These are phyloP conservation scores for Oligia latruncula DNA, from an alignment of 2,888 invertebrate genomes.

Conservation along the genomic window DNA sequence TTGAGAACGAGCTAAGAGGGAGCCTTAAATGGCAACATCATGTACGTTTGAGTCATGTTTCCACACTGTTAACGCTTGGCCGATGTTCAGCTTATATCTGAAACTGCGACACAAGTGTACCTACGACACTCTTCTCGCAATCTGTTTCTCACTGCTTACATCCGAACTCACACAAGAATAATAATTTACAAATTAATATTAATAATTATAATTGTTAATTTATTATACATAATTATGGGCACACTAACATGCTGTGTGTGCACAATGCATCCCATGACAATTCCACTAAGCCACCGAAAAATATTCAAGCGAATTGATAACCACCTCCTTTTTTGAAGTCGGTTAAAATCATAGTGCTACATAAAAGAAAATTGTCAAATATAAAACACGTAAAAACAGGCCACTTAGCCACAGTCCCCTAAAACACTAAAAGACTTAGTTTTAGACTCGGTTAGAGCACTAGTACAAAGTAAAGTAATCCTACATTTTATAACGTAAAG, in stretches of 20 bases:
- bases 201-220: neutral
- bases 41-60: slow-evolving; percentile 39
- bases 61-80: slow-evolving; percentile 30
- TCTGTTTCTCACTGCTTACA: slow-evolving; percentile 2
- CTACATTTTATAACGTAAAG: slow-evolving; percentile 59
- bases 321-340: no score
- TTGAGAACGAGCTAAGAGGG: slow-evolving; percentile 10
- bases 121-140: slow-evolving; percentile 7
- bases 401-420: slow-evolving; percentile 9
- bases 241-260: neutral
- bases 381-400: slow-evolving; percentile 4
- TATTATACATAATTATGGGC: neutral
- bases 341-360: no score
- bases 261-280: no score
- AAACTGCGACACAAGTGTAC: slow-evolving; percentile 39
- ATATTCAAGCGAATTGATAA: no score
- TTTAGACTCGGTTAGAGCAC: slow-evolving; percentile 23
- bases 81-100: slow-evolving; percentile 34
- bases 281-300: no score
- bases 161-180: neutral
- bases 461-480: slow-evolving; percentile 60
- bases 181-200: neutral
- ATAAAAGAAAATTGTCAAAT: neutral
- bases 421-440: slow-evolving; percentile 47
- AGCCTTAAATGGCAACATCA: slow-evolving; percentile 29